A percentile compares a stretch with the other conserved stretches of the same genome.
Conservation (phyloP, 64 coral and sea anemone species). For the Acropora tenuis region DNA sequence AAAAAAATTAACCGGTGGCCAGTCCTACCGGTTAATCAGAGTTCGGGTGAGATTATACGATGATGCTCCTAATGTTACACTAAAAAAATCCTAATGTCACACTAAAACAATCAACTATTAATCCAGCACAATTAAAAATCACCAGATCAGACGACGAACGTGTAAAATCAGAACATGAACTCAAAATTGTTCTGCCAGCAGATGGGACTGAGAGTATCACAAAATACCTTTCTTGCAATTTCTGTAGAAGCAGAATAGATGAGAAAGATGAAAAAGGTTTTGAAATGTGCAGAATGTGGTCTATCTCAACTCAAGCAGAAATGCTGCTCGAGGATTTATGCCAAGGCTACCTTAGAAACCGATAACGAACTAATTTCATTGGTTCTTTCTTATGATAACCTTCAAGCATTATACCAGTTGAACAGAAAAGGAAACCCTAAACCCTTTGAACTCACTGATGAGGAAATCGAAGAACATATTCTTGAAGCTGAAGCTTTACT, state of each 20-base stretch:
- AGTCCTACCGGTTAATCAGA: constrained; percentile 35
- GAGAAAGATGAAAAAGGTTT: background rate
- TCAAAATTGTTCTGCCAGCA: constrained; percentile 7
- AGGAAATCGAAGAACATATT: constrained; percentile 15
- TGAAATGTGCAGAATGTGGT: background rate
- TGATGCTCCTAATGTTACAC: constrained; percentile 37
- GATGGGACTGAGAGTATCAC: background rate
- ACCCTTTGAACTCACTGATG: background rate
- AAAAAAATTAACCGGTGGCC: background rate
- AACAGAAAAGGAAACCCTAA: background rate
- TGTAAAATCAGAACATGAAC: constrained; percentile 4
- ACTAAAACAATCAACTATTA: constrained; percentile 39
- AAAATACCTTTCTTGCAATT: constrained; percentile 11
- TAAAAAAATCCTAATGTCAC: background rate
- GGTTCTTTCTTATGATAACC: background rate
- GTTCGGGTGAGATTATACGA: constrained; percentile 46
- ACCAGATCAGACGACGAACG: background rate
- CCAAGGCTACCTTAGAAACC: background rate
- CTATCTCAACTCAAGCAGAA: background rate
- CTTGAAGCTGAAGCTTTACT: constrained; percentile 10
- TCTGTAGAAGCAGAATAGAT: background rate
- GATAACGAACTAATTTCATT: constrained; percentile 5
- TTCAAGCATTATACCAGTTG: constrained; percentile 6
- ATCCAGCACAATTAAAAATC: background rate
- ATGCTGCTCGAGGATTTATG: background rate